Percentiles rank a stretch among this genome's conserved stretches.
phyloP scores from a whole-genome alignment of 2,888 invertebrate genomes.

The Stenurella melanura region DNA sequence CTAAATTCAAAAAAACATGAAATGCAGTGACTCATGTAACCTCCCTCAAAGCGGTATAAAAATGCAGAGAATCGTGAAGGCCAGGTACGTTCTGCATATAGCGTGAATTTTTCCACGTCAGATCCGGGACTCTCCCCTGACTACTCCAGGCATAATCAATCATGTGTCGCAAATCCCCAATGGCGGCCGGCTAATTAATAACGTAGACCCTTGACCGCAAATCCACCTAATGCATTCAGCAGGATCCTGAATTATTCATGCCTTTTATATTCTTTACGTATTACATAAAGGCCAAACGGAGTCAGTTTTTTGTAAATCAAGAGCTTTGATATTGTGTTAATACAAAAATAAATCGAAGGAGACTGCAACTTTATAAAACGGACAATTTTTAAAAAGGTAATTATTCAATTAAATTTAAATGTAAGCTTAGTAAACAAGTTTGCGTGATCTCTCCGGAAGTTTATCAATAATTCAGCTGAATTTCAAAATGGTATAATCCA shows the following conservation, averaged over 20 bases:
- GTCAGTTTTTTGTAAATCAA: constrained; percentile 6
- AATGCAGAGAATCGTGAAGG: background rate
- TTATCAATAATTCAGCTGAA: background rate
- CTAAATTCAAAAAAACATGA: background rate
- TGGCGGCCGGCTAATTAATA: constrained; percentile 57
- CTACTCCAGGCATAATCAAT: constrained; percentile 50
- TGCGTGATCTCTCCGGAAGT: background rate
- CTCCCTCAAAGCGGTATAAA: background rate
- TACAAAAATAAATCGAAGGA: background rate
- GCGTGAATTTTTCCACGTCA: constrained; percentile 28
- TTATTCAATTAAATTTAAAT: constrained; percentile 19
- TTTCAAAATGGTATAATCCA: background rate
- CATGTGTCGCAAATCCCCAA: constrained; percentile 57
- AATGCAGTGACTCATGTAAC: background rate
- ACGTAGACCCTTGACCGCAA: constrained; percentile 57
- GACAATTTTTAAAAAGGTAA: constrained; percentile 20
- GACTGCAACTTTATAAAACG: background rate
- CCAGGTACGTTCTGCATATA: background rate
- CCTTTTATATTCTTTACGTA: constrained; percentile 25
- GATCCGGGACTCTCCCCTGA: constrained; percentile 7
- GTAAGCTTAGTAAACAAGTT: constrained; percentile 8
- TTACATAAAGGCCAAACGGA: background rate
- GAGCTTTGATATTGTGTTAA: background rate
- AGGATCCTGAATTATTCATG: constrained; percentile 45
- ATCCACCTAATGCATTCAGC: constrained; percentile 55